Evolutionary conservation across 2,113 vertebrate species (phyloP).

Genomic region (Camelus bactrianus): DNA sequence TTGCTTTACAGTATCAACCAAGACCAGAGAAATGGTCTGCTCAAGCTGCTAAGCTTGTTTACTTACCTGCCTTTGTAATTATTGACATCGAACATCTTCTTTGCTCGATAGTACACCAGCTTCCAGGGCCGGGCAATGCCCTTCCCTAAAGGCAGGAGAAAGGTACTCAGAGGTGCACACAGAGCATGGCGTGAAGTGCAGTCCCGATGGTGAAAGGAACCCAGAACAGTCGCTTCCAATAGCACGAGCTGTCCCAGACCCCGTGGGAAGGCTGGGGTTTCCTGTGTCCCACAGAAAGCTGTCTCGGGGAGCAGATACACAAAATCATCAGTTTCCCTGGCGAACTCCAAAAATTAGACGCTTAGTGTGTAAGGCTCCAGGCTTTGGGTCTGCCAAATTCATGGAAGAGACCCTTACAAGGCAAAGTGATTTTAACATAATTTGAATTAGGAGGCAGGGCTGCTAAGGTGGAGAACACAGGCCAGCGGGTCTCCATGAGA

Average conservation of each 20-base stretch:
- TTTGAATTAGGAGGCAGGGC: neutral
- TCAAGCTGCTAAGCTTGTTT: neutral
- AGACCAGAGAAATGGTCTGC: neutral
- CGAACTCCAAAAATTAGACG: fast-evolving
- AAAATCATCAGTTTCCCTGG: neutral
- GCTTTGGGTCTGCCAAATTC: neutral
- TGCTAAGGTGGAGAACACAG: fast-evolving
- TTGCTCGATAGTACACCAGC: slow-evolving; percentile 85
- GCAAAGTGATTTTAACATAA: neutral
- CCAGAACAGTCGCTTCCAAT: too few relatives aligned
- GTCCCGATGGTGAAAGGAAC: neutral
- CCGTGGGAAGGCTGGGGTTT: fast-evolving
- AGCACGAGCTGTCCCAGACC: fast-evolving
- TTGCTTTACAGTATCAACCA: neutral
- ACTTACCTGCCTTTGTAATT: slow-evolving; percentile 89
- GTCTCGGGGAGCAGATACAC: neutral
- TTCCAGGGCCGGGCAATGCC: slow-evolving; percentile 87
- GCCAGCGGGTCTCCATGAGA: fast-evolving
- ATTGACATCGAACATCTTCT: slow-evolving; percentile 87
- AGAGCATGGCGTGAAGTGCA: fast-evolving
- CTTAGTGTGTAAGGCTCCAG: neutral
- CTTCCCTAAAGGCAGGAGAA: slow-evolving; percentile 79
- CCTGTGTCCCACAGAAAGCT: neutral
- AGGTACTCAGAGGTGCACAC: neutral
- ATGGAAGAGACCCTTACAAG: neutral